Evolutionary conservation across 2,113 vertebrate genomes (phyloP), one percentile per base, ranked within the genome.

Genomic region (Seriola aureovittata): DNA sequence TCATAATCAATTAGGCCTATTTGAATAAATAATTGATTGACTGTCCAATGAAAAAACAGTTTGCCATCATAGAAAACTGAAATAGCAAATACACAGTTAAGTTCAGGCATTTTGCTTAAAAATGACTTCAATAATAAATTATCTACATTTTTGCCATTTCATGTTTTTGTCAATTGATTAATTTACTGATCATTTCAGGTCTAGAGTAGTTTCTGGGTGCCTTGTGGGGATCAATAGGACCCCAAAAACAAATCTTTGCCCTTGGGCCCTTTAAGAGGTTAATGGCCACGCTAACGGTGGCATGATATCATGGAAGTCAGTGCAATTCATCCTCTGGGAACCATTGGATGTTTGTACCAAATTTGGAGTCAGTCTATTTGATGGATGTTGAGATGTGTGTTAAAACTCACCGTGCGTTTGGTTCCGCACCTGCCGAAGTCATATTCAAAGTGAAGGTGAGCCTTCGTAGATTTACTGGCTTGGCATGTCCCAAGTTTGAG

Each of bases 401-500:
- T 29, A 0, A 70, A 67, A 38, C 75, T 72, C 34, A 95, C 95
- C 89, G 77, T 69, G 46, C 72, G 89, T 17, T 58, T 78, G 72
- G 90, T 93, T 40, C 89, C 94, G 80, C 95, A 95, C 83, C 25
- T 38, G 12, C n/a, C 8, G 3, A 94, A 34, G 14, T 88, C 85
- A 57, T 87, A 85, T 4, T 90, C 70, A 71, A 95, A 96, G n/a
- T 91, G 59, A 5, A 94, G 1, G 29, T 78, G 38, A 2, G 90
- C 52, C 23, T 21, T 36, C 0, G 89, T 92, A 0, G 70, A 42
- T 21, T 52, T 88, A 25, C 55, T 94, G 77, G 82, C 32, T 12
- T 8, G 5, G 34, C 95, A 95, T 0, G 92, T 80, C 2, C 95
- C 95, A 44, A 96, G 84, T 21, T 36, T 88, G 14, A 95, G 80